Evolutionary conservation across 1,140 invertebrate species (phyloP).

Genomic region (Caerostris extrusa): DNA sequence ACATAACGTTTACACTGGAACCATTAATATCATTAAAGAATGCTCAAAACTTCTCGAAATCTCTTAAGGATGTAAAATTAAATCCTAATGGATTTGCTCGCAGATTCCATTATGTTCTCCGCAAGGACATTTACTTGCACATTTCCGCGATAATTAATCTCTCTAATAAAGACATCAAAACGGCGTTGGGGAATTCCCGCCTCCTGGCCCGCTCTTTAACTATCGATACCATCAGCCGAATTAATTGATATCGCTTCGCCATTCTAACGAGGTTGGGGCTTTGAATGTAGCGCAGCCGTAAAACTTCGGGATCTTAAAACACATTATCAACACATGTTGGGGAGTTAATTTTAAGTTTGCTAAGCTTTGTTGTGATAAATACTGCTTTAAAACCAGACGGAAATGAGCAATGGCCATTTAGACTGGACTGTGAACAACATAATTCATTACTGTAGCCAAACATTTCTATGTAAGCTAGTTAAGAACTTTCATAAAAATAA

Average conservation of each 20-base stretch:
- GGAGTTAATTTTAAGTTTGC: not conserved
- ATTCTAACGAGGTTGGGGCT: not conserved
- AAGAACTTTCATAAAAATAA: too few relatives aligned
- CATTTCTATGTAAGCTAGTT: too few relatives aligned
- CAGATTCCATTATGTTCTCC: not conserved
- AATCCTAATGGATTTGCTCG: not conserved
- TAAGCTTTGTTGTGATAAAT: not conserved
- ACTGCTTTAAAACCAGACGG: too few relatives aligned
- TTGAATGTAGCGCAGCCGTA: not conserved
- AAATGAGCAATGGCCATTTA: too few relatives aligned
- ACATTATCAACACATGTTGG: not conserved
- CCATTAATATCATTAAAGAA: not conserved
- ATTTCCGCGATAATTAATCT: not conserved
- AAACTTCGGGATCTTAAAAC: not conserved
- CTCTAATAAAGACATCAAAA: not conserved
- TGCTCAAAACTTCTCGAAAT: not conserved
- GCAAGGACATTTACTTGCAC: not conserved
- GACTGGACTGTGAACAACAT: too few relatives aligned
- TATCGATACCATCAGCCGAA: not conserved
- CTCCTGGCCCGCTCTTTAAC: not conserved
- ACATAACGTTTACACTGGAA: not conserved
- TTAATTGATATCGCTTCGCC: not conserved
- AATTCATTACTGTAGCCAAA: too few relatives aligned
- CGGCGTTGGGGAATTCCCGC: not conserved
- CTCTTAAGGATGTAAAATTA: not conserved